Evolutionary conservation across 2,113 vertebrate species (phyloP).

Genomic region (Megaptera novaeangliae): DNA sequence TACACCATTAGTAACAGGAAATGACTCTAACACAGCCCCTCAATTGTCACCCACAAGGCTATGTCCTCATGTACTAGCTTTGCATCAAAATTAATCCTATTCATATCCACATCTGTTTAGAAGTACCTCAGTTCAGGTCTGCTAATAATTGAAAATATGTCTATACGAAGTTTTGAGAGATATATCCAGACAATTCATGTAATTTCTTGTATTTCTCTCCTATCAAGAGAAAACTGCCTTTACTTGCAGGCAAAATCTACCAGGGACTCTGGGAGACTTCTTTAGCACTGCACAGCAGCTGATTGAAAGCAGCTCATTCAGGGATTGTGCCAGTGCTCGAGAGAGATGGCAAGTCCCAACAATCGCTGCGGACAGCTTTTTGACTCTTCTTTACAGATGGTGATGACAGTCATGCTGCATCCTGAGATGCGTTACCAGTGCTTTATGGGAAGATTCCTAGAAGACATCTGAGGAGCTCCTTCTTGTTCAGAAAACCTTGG

Average conservation of each 20-base stretch:
- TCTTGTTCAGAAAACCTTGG: background rate
- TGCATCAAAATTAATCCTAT: conserved; percentile 18
- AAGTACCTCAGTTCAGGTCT: background rate
- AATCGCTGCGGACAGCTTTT: background rate
- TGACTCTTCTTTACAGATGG: background rate
- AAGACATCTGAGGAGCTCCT: background rate
- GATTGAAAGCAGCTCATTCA: background rate
- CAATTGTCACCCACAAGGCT: background rate
- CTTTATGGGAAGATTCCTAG: background rate
- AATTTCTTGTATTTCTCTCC: background rate
- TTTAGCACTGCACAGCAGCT: background rate
- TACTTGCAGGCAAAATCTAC: background rate
- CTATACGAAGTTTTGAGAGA: background rate
- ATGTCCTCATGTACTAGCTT: background rate
- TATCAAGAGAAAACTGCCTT: background rate
- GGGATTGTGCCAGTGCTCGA: background rate
- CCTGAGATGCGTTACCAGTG: background rate
- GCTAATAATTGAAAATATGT: conserved; percentile 12
- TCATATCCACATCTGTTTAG: background rate
- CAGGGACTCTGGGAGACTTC: background rate
- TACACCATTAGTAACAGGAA: background rate
- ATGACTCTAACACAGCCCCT: background rate
- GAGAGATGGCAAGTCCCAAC: background rate
- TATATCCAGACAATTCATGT: background rate
- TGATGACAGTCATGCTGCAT: background rate